Percentiles rank a stretch among this genome's conserved stretches.
Conservation (phyloP, 2,113 vertebrate species). For the Psephotus haematonotus region DNA sequence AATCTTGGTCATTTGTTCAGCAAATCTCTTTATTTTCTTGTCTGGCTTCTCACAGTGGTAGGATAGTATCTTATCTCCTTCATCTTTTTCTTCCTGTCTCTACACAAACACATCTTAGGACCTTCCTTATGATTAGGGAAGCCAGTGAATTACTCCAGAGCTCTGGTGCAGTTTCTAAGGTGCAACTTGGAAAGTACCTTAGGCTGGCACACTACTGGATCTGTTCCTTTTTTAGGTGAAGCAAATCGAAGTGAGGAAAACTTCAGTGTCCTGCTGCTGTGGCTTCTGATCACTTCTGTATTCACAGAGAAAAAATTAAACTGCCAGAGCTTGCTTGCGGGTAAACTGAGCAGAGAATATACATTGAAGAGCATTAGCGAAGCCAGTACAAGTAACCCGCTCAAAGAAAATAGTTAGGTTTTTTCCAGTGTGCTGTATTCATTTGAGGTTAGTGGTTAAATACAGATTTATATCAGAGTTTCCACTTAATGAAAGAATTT, state of each 20-base stretch:
- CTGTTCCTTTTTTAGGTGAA: background rate
- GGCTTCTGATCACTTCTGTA: background rate
- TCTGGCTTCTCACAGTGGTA: background rate
- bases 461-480: constrained; percentile 32
- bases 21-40: background rate
- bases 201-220: background rate
- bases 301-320: background rate
- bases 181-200: background rate
- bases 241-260: background rate
- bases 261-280: background rate
- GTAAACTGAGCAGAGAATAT: background rate
- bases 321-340: background rate
- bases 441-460: constrained; percentile 50
- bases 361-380: constrained; percentile 11
- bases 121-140: background rate
- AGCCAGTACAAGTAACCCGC: background rate
- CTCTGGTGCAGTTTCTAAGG: background rate
- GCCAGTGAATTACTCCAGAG: background rate
- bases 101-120: background rate
- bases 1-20: background rate
- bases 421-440: constrained; percentile 36
- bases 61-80: background rate
- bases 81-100: background rate
- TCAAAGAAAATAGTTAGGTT: background rate
- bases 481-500: constrained; percentile 12